A percentile compares a stretch with the other conserved stretches of the same genome.
phyloP scores from a whole-genome alignment of 2,888 invertebrate genomes.

The Aporophyla nigra region DNA sequence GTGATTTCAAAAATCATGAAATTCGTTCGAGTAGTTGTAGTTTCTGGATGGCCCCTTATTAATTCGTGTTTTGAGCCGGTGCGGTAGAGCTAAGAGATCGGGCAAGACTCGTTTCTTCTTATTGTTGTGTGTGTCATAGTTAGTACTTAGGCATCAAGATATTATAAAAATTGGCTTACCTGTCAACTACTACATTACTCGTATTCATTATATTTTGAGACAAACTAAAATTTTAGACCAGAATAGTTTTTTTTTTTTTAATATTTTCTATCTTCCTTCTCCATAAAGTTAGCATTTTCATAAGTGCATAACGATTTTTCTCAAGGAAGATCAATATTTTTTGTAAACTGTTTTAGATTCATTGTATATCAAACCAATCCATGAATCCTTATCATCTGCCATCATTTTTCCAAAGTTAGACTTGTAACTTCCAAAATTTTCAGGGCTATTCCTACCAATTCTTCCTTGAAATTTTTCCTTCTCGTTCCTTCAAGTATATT shows the following conservation, averaged over 20 bases:
- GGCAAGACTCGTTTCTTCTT: background rate
- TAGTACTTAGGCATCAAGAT: background rate
- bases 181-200: background rate
- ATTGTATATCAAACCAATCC: background rate
- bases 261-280: background rate
- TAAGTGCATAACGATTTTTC: too few species aligned
- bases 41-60: background rate
- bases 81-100: conserved; percentile 7
- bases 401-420: background rate
- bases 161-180: too few species aligned
- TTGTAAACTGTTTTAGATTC: background rate
- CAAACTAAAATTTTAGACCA: background rate
- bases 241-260: too few species aligned
- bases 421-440: background rate
- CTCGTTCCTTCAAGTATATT: background rate
- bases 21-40: background rate
- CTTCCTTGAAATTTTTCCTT: background rate
- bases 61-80: conserved; percentile 17
- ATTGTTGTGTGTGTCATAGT: background rate
- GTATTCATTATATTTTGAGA: background rate
- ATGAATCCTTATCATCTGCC: background rate
- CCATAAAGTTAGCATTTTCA: too few species aligned
- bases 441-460: background rate
- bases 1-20: background rate
- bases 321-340: background rate